Evolutionary conservation across 2,888 invertebrate genomes (phyloP).

Genomic region (Metacarcinus magister): DNA sequence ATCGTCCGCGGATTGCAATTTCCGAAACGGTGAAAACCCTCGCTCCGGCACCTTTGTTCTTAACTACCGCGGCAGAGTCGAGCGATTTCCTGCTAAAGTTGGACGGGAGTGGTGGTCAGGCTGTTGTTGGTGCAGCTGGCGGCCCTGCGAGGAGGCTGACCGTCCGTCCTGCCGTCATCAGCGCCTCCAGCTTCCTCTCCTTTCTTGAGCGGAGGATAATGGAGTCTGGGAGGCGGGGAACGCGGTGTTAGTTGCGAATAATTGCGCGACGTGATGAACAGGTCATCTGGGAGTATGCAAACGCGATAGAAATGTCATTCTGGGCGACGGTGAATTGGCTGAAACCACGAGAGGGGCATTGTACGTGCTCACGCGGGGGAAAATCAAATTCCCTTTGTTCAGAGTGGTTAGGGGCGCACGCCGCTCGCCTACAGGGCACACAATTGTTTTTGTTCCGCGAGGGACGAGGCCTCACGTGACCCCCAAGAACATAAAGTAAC

Average conservation of each 20-base stretch:
- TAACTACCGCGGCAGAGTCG: background rate
- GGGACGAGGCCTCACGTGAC: background rate
- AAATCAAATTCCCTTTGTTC: conserved; percentile 38
- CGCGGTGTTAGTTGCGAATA: background rate
- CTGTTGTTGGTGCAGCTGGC: background rate
- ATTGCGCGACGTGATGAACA: background rate
- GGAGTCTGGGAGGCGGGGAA: background rate
- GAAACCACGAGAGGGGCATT: background rate
- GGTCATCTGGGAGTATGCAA: conserved; percentile 5
- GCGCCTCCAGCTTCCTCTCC: background rate
- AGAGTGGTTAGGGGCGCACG: background rate
- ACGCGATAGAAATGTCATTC: conserved; percentile 21
- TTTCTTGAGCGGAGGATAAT: background rate
- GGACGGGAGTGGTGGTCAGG: background rate
- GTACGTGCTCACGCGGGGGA: background rate
- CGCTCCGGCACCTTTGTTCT: background rate
- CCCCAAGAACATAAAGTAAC: background rate
- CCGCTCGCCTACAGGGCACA: background rate
- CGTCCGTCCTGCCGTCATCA: background rate
- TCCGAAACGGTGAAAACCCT: conserved; percentile 18
- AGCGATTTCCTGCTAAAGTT: background rate
- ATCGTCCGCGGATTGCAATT: conserved; percentile 10
- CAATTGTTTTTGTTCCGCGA: background rate
- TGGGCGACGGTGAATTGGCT: background rate
- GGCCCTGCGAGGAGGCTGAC: background rate